phyloP scores from a whole-genome alignment of 1,140 invertebrate genomes.

The Subanguina moxae region DNA sequence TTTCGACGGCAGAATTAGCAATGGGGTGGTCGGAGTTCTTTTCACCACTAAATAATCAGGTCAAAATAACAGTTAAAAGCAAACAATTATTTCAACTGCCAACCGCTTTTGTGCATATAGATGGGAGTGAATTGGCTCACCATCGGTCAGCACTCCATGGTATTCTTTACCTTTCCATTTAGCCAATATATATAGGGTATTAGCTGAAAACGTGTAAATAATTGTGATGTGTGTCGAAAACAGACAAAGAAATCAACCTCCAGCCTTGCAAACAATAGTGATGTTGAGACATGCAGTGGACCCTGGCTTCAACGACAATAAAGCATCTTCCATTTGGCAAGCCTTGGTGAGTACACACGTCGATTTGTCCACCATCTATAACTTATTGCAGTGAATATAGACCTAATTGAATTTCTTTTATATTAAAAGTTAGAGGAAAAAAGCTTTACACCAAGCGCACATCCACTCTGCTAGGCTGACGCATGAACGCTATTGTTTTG shows the following conservation, averaged over 20 bases:
- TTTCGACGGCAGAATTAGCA: background rate
- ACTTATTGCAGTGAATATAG: too few relatives aligned
- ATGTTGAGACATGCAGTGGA: conserved; percentile 31
- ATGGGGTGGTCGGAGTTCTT: conserved; percentile 2
- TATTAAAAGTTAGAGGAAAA: too few relatives aligned
- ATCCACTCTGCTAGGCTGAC: too few relatives aligned
- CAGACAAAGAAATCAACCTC: conserved; percentile 5
- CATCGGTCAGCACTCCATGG: conserved; percentile 34
- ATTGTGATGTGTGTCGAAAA: background rate
- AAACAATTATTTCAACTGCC: background rate
- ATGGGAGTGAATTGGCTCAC: conserved; percentile 29
- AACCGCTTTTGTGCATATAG: conserved; percentile 31
- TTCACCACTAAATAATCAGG: conserved; percentile 8
- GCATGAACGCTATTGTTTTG: too few relatives aligned
- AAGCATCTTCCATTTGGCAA: conserved; percentile 17
- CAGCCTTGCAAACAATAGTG: conserved; percentile 31
- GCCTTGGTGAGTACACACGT: conserved; percentile 3
- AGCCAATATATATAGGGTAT: conserved; percentile 32
- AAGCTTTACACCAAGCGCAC: too few relatives aligned
- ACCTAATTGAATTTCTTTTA: too few relatives aligned
- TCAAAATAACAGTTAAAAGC: background rate
- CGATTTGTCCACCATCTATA: conserved; percentile 15
- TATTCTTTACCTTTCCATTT: conserved; percentile 41
- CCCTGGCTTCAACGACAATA: conserved; percentile 23
- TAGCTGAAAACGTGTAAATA: conserved; percentile 7